phyloP scores from a whole-genome alignment of 2,888 invertebrate genomes.

The Matsumyia berberina region DNA sequence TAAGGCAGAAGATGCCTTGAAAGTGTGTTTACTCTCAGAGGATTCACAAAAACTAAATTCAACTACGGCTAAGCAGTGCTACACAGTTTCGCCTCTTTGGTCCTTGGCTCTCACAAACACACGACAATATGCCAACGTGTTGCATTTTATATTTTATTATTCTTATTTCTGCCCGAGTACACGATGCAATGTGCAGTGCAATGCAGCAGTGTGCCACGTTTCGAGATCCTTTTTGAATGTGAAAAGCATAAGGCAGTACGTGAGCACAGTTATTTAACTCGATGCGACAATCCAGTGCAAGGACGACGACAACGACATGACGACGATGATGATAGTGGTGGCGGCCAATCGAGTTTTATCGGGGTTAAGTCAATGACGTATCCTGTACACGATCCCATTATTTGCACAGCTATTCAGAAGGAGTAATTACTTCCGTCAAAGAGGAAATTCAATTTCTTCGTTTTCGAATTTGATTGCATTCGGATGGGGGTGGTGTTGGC shows the following conservation, averaged over 20 bases:
- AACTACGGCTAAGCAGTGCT: constrained; percentile 8
- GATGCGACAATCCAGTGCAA: constrained; percentile 52
- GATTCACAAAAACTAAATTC: constrained; percentile 45
- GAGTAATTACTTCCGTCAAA: constrained; percentile 75
- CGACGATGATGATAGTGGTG: constrained; percentile 36
- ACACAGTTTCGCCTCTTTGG: constrained; percentile 1
- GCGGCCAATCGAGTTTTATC: constrained; percentile 54
- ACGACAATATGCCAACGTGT: constrained; percentile 64
- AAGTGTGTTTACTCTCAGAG: constrained; percentile 54
- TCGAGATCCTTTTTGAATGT: constrained; percentile 47
- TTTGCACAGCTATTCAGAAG: constrained; percentile 71
- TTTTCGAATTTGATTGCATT: constrained; percentile 69
- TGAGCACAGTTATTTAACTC: constrained; percentile 62
- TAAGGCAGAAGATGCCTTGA: constrained; percentile 17
- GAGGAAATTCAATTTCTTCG: constrained; percentile 73
- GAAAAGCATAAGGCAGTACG: constrained; percentile 55
- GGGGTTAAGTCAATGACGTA: constrained; percentile 67
- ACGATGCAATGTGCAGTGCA: constrained; percentile 7
- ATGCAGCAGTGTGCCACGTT: constrained; percentile 44
- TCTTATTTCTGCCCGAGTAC: constrained; percentile 35
- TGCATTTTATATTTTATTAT: constrained; percentile 74
- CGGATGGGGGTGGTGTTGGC: constrained; percentile 9
- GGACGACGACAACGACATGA: constrained; percentile 41
- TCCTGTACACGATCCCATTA: constrained; percentile 73
- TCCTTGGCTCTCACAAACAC: constrained; percentile 25